A percentile compares a stretch with the other conserved stretches of the same genome.
Conservation (phyloP, 2,888 invertebrate genomes). For the Eupsilia transversa region DNA sequence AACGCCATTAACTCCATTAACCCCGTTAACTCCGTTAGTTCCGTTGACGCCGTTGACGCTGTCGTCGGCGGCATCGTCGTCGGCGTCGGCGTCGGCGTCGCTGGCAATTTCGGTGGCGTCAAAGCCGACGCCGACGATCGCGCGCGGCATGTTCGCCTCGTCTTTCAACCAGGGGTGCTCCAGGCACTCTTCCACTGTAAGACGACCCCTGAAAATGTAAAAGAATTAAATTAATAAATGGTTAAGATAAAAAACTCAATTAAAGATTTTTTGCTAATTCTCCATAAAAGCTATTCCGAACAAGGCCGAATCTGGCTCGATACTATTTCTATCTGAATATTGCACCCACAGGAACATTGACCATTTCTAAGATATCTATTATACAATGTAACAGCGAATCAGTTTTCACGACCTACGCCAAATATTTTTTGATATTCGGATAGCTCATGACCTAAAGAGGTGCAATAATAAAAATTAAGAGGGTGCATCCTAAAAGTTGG, state of each 20-base stretch:
- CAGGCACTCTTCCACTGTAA: slow-evolving; percentile 96
- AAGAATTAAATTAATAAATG: neutral
- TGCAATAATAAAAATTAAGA: no score
- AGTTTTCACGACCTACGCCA: no score
- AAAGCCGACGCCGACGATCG: slow-evolving; percentile 86
- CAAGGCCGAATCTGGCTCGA: no score
- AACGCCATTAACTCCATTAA: slow-evolving; percentile 20
- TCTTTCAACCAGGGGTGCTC: slow-evolving; percentile 97
- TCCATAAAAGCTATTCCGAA: neutral
- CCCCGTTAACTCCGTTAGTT: slow-evolving; percentile 16
- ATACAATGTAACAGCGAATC: no score
- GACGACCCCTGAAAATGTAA: slow-evolving; percentile 93
- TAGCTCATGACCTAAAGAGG: no score
- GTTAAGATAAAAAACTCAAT: neutral
- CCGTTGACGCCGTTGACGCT: slow-evolving; percentile 70
- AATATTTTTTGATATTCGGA: no score
- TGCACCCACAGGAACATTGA: neutral
- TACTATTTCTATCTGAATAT: neutral
- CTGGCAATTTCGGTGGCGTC: slow-evolving; percentile 75
- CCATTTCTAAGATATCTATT: neutral
- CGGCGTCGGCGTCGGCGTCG: slow-evolving; percentile 78
- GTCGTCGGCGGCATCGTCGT: slow-evolving; percentile 71
- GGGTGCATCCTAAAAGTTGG: no score
- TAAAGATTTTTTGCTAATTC: neutral
- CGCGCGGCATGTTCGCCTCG: slow-evolving; percentile 89